Conservation (phyloP, 2,113 vertebrate genomes). For the Strigops habroptila region DNA sequence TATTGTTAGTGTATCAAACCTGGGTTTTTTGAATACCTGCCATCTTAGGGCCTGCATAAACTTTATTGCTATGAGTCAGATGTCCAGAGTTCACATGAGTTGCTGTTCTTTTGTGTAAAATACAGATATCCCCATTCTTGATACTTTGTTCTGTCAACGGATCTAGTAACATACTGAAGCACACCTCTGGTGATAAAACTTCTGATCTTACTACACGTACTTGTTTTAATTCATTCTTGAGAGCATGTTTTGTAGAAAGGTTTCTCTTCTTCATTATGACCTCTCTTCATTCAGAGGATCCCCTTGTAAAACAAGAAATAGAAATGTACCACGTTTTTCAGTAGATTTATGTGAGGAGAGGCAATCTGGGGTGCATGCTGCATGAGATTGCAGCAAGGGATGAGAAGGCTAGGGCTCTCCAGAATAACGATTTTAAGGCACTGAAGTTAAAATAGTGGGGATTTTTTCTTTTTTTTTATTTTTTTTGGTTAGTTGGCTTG, state of each 20-base stretch:
- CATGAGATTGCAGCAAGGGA: background rate
- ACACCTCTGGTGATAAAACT: background rate
- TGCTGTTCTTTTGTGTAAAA: background rate
- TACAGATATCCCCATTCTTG: background rate
- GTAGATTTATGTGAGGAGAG: background rate
- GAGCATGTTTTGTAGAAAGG: background rate
- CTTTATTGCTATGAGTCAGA: background rate
- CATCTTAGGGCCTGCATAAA: background rate
- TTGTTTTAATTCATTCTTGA: background rate
- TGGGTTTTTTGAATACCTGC: background rate
- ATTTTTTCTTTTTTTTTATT: background rate
- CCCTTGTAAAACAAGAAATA: background rate
- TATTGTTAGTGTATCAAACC: background rate
- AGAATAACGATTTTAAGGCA: background rate
- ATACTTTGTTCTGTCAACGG: background rate
- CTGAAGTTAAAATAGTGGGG: background rate
- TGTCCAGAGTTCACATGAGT: background rate
- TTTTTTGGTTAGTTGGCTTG: background rate
- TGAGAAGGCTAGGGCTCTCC: background rate
- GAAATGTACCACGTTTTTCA: rapidly evolving
- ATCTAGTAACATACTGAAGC: background rate
- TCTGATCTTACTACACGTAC: background rate
- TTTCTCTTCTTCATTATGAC: background rate
- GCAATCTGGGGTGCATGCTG: background rate
- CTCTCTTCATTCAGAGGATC: background rate